Conservation (phyloP, 2,888 invertebrate species). For the Temnothorax unifasciatus region DNA sequence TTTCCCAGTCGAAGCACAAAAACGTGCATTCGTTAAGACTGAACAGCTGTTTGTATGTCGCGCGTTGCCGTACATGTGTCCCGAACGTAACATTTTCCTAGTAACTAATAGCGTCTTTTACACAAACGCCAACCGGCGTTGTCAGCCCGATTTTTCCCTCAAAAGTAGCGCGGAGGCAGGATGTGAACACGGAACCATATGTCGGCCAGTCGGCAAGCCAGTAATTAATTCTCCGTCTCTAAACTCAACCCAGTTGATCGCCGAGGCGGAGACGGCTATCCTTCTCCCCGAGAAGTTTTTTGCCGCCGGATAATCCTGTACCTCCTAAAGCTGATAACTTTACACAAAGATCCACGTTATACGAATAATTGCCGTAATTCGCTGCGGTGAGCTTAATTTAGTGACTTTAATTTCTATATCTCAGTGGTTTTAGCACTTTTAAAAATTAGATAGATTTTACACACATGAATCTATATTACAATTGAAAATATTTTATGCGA, state of each 20-base stretch:
- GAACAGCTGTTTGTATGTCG: conserved; percentile 49
- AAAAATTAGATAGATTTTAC: not conserved
- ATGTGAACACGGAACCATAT: conserved; percentile 61
- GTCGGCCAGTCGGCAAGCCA: conserved; percentile 59
- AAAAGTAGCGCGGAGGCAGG: conserved; percentile 46
- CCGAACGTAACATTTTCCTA: conserved; percentile 39
- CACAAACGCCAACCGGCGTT: conserved; percentile 37
- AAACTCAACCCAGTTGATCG: conserved; percentile 67
- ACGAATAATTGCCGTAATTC: conserved; percentile 38
- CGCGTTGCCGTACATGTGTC: conserved; percentile 46
- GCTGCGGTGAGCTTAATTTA: conserved; percentile 6
- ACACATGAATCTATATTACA: not conserved
- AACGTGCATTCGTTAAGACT: conserved; percentile 35
- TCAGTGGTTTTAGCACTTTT: not conserved
- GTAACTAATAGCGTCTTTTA: conserved; percentile 60
- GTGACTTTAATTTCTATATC: not conserved
- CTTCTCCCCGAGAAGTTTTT: conserved; percentile 60
- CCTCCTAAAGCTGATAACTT: conserved; percentile 26
- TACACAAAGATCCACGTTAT: not conserved
- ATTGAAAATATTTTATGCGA: not conserved
- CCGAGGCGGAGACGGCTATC: conserved; percentile 63
- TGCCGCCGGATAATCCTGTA: conserved; percentile 33
- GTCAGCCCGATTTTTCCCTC: conserved; percentile 44
- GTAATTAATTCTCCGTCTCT: conserved; percentile 46
- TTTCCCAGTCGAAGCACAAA: not conserved